Base-by-base conservation (phyloP, 2,797 vertebrate genomes). In the Phoebastria nigripes region DNA sequence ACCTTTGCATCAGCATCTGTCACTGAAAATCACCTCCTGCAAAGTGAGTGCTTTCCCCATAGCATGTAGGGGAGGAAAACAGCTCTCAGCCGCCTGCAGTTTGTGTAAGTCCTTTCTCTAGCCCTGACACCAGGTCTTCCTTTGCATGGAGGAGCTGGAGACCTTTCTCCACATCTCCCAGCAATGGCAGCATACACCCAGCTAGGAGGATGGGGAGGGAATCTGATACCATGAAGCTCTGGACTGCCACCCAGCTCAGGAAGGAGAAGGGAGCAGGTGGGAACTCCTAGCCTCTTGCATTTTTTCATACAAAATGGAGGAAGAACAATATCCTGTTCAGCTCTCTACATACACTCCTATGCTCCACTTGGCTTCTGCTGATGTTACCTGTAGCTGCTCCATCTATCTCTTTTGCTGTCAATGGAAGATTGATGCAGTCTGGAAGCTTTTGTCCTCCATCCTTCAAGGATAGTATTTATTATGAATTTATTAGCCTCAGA, bases 11-110 rank as follows among this genome's bases (percentile, higher is more conserved):
- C 87, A 31, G 80, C 1, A 0, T 21, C 65, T 42, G 82, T 28
- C 55, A 24, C 19, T 5, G 73, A 15, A 42, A 87, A 44, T 12
- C 80, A 7, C 79, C 52, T 42, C 55, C 62, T 14, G 66, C 82
- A 8, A 2, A 52, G 55, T 1, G 6, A 49, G 29, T 0, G 10
- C 56, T 69, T 37, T 63, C 31, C 16, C 42, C 29, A 8, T 1
- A 2, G 35, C 6, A 0, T 0, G 6, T 1, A 21, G 63, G 54
- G 26, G 12, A 52, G 14, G 74, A 8, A 11, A n/a, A 2, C 51
- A 6, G 59, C 18, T 4, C 62, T 6, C 47, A n/a, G 44, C 29
- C 9, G 9, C 46, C 33, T 11, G 44, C 28, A 6, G 44, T 11
- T 35, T 7, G 8, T n/a, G 21, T 7, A 3, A 54, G 37, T 16